phyloP scores from a whole-genome alignment of 2,113 vertebrate genomes.

The Montifringilla adamsi region DNA sequence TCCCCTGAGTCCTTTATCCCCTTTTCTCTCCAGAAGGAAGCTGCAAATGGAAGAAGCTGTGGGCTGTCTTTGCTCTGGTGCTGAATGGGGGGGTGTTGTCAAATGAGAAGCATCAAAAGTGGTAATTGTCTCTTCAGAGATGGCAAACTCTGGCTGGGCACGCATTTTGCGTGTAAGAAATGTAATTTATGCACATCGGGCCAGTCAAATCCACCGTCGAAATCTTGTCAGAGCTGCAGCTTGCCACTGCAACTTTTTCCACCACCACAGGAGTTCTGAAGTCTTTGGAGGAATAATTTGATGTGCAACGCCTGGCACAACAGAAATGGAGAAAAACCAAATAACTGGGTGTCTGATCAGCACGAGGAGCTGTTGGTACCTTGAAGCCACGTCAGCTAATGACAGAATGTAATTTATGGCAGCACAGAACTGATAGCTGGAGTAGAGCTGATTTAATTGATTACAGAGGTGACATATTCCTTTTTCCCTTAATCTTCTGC shows the following conservation, averaged over 20 bases:
- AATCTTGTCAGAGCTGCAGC: background rate
- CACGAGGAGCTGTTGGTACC: background rate
- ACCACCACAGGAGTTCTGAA: background rate
- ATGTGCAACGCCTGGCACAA: background rate
- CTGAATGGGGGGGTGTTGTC: accelerated
- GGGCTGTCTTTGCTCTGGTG: background rate
- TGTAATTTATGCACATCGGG: background rate
- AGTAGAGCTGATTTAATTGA: background rate
- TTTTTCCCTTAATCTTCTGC: background rate
- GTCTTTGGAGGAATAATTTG: background rate
- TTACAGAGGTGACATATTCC: background rate
- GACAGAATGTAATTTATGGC: background rate
- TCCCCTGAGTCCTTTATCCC: background rate
- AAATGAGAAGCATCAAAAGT: background rate
- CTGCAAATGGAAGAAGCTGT: background rate
- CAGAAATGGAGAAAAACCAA: background rate
- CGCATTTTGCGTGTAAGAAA: background rate
- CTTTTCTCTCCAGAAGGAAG: background rate
- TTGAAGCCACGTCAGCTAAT: background rate
- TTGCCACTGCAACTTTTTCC: background rate
- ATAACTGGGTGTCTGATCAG: background rate
- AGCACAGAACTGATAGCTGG: background rate
- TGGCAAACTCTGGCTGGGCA: background rate
- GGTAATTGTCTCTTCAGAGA: background rate
- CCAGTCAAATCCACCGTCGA: background rate